phyloP scores from a whole-genome alignment of 2,797 vertebrate species.

The Falco cherrug region DNA sequence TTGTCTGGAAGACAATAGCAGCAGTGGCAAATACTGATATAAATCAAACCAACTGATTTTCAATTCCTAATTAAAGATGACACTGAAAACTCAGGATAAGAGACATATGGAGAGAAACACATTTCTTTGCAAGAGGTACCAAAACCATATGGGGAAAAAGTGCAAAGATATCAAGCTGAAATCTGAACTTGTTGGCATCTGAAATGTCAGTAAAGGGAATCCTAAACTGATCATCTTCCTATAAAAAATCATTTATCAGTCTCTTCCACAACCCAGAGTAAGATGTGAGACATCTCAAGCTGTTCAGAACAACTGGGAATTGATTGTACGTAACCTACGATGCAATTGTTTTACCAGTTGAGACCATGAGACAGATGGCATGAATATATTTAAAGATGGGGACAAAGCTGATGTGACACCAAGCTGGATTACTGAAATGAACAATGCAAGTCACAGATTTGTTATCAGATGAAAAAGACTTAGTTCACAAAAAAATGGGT shows the following conservation, averaged over 20 bases:
- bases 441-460: constrained; percentile 24
- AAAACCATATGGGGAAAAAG: constrained; percentile 53
- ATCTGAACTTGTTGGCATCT: constrained; percentile 56
- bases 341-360: constrained; percentile 68
- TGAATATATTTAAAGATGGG: constrained; percentile 74
- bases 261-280: constrained; percentile 60
- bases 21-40: constrained; percentile 33
- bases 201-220: constrained; percentile 57
- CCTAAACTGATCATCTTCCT: constrained; percentile 51
- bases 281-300: constrained; percentile 72
- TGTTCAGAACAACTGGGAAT: constrained; percentile 74
- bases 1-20: constrained; percentile 53
- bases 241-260: constrained; percentile 59
- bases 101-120: constrained; percentile 58
- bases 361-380: constrained; percentile 74
- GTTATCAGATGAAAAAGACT: constrained; percentile 40
- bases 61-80: constrained; percentile 65
- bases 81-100: constrained; percentile 47
- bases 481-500: constrained; percentile 24
- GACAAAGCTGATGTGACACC: constrained; percentile 54
- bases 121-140: constrained; percentile 50
- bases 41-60: constrained; percentile 48
- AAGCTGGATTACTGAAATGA: constrained; percentile 52
- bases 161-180: constrained; percentile 56
- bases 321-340: constrained; percentile 64